Conservation (phyloP, 2,888 invertebrate genomes). For the Epirrita christyi region DNA sequence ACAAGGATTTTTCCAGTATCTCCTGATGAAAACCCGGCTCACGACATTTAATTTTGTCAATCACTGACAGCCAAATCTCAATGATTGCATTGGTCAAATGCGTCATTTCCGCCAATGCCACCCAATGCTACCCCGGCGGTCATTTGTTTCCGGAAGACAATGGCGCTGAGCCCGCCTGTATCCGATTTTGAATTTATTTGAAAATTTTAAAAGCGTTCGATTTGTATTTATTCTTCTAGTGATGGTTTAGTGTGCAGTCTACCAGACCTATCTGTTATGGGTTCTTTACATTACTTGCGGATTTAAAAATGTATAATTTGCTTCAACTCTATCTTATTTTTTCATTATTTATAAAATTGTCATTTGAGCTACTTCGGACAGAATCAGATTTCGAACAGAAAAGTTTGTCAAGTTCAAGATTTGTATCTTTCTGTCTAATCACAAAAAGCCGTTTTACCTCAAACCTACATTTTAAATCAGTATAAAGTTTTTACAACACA, state of each 20-base stretch:
- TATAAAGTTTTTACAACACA: constrained; percentile 36
- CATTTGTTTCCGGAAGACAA: constrained; percentile 81
- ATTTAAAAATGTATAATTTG: no score
- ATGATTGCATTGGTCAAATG: constrained; percentile 60
- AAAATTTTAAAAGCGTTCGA: constrained; percentile 40
- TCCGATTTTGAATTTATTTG: constrained; percentile 65
- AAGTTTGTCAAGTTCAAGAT: no score
- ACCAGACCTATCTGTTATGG: no score
- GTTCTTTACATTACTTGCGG: no score
- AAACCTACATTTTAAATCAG: constrained; percentile 37
- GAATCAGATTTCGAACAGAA: no score
- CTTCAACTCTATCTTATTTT: no score
- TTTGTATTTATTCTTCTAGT: constrained; percentile 27
- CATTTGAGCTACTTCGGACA: no score
- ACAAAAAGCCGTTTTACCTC: constrained; percentile 1
- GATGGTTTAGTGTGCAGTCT: no score
- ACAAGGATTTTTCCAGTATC: no score
- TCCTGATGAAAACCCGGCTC: no score
- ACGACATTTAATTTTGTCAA: constrained; percentile 22
- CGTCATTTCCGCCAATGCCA: constrained; percentile 69
- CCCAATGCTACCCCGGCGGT: constrained; percentile 58
- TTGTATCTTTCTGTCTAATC: no score
- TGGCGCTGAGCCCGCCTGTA: constrained; percentile 55
- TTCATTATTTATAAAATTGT: no score
- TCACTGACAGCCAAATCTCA: constrained; percentile 38